phyloP scores from a whole-genome alignment of 1,140 invertebrate species.

The Drosophila biarmipes region DNA sequence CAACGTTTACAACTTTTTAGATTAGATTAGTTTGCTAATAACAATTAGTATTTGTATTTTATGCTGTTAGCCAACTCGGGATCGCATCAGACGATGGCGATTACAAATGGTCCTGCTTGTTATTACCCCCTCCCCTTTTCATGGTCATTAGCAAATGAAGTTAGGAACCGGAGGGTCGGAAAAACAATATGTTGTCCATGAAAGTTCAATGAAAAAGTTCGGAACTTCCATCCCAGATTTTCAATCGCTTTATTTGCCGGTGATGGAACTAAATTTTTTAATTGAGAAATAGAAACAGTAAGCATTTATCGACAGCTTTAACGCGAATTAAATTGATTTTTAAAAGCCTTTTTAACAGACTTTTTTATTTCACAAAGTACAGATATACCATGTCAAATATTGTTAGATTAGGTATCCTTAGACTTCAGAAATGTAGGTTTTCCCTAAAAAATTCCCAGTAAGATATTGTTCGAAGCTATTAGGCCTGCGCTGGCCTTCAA shows the following conservation, averaged over 20 bases:
- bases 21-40: conserved; percentile 84
- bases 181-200: conserved; percentile 21
- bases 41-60: conserved; percentile 84
- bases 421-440: conserved; percentile 9
- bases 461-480: background rate
- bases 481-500: background rate
- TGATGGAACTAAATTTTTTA: background rate
- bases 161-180: conserved; percentile 18
- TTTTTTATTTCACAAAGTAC: too few species aligned
- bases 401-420: too few species aligned
- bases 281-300: background rate
- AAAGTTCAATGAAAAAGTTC: conserved; percentile 46
- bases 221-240: conserved; percentile 5
- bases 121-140: conserved; percentile 48
- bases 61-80: conserved; percentile 66
- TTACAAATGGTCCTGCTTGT: conserved; percentile 11
- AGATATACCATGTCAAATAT: too few species aligned
- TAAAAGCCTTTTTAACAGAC: background rate
- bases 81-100: conserved; percentile 1
- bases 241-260: conserved; percentile 16
- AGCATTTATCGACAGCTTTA: background rate
- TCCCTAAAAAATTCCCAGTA: background rate
- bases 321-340: background rate
- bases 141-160: conserved; percentile 82
- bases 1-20: conserved; percentile 84